These are phyloP conservation scores for Sus cebifrons DNA, from an alignment of 2,797 vertebrate species.

Conservation along the genomic window DNA sequence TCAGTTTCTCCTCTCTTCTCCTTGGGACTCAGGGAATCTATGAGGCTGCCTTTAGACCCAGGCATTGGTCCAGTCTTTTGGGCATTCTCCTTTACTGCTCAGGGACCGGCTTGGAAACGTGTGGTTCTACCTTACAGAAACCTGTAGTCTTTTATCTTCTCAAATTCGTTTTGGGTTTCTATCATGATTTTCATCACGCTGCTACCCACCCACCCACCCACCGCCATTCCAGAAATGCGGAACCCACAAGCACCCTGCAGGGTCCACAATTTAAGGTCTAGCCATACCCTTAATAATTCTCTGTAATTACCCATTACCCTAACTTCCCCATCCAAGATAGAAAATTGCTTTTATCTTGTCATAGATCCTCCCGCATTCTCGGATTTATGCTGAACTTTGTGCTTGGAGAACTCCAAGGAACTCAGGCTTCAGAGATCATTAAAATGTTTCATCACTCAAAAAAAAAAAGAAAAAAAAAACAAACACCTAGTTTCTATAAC, in stretches of 20 bases:
- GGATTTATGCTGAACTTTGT: slow-evolving; percentile 29
- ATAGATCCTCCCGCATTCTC: neutral
- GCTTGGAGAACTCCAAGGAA: slow-evolving; percentile 15
- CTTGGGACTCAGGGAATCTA: neutral
- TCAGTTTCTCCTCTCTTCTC: neutral
- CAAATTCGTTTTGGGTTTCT: neutral
- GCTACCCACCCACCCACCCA: neutral
- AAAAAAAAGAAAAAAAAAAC: neutral
- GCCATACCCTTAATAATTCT: neutral
- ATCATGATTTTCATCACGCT: neutral
- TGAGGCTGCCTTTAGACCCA: neutral
- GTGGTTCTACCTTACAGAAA: neutral
- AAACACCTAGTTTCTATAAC: neutral
- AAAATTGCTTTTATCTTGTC: neutral
- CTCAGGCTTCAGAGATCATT: neutral
- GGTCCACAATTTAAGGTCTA: neutral
- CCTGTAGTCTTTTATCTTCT: neutral
- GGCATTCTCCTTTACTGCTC: neutral
- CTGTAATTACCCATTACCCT: neutral
- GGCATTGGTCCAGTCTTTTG: neutral
- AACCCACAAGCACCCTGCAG: neutral
- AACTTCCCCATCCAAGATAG: neutral
- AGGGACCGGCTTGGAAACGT: neutral
- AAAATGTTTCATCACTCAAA: neutral
- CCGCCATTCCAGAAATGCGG: neutral